phyloP scores from a whole-genome alignment of 2,888 invertebrate species.

The Drosophila siamana region DNA sequence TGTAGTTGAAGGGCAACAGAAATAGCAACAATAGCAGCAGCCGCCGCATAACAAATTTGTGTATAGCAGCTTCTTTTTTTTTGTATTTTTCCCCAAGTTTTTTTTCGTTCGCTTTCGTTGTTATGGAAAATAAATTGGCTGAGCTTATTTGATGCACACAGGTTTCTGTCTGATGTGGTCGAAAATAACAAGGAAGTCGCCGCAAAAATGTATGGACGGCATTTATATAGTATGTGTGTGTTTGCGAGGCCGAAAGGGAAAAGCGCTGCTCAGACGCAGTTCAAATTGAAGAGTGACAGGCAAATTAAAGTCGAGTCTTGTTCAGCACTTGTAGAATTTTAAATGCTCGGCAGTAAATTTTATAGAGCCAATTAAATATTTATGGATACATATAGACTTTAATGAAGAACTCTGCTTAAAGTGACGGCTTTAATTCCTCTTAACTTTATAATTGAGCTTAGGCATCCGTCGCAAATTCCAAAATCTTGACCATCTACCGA shows the following conservation, averaged over 20 bases:
- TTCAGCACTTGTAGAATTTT: neutral
- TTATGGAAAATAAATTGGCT: conserved; percentile 73
- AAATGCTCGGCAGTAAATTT: neutral
- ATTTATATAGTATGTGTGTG: no score
- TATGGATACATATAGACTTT: neutral
- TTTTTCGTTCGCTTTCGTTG: conserved; percentile 35
- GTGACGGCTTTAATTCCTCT: conserved; percentile 16
- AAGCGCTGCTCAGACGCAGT: neutral
- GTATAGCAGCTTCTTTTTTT: conserved; percentile 18
- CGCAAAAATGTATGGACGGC: conserved; percentile 17
- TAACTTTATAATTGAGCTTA: conserved; percentile 37
- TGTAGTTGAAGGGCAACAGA: conserved; percentile 58
- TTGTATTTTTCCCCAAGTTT: neutral
- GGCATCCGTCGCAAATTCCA: conserved; percentile 18
- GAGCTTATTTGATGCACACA: conserved; percentile 63
- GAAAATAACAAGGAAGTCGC: conserved; percentile 40
- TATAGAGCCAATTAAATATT: neutral
- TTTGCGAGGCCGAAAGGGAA: conserved; percentile 20
- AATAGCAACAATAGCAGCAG: conserved; percentile 9
- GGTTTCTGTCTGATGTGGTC: conserved; percentile 51
- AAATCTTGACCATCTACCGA: conserved; percentile 10
- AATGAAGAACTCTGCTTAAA: no score
- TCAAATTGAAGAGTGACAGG: neutral
- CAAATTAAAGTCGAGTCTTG: conserved; percentile 3
- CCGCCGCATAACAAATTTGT: conserved; percentile 53